A percentile compares a stretch with the other conserved stretches of the same genome.
phyloP scores from a whole-genome alignment of 1,140 invertebrate genomes.

The Micrasema minimum region DNA sequence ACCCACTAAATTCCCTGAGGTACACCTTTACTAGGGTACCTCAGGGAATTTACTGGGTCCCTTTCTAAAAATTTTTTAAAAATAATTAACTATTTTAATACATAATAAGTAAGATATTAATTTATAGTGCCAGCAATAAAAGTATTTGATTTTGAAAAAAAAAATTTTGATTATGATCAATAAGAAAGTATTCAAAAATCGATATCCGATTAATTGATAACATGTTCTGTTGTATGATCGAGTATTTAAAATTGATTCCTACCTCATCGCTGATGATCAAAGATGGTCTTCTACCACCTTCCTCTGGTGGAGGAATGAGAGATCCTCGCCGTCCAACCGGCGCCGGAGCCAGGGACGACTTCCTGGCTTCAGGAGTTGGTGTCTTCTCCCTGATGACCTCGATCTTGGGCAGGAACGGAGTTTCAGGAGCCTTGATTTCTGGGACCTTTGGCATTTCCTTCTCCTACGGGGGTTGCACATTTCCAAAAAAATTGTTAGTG shows the following conservation, averaged over 20 bases:
- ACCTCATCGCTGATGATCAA: constrained; percentile 95
- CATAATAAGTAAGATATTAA: too few species aligned
- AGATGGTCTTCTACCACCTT: constrained; percentile 84
- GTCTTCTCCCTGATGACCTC: constrained; percentile 84
- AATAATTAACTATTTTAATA: too few species aligned
- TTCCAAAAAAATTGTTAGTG: background rate
- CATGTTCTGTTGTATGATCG: too few species aligned
- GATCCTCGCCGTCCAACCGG: constrained; percentile 79
- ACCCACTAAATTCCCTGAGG: too few species aligned
- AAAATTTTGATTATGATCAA: too few species aligned
- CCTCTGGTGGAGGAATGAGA: constrained; percentile 84
- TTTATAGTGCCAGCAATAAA: too few species aligned
- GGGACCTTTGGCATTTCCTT: constrained; percentile 69
- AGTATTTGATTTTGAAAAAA: background rate
- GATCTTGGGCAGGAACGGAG: constrained; percentile 80
- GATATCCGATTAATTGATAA: too few species aligned
- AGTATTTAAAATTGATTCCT: constrained; percentile 58
- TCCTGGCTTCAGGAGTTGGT: constrained; percentile 74
- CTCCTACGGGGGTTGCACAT: constrained; percentile 44
- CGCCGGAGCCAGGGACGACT: constrained; percentile 81
- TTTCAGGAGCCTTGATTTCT: constrained; percentile 78
- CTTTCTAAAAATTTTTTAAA: too few species aligned
- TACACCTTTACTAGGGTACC: too few species aligned
- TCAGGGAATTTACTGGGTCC: too few species aligned
- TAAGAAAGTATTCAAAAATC: too few species aligned